phyloP scores from a whole-genome alignment of 2,797 vertebrate species.

The Spheniscus humboldti region DNA sequence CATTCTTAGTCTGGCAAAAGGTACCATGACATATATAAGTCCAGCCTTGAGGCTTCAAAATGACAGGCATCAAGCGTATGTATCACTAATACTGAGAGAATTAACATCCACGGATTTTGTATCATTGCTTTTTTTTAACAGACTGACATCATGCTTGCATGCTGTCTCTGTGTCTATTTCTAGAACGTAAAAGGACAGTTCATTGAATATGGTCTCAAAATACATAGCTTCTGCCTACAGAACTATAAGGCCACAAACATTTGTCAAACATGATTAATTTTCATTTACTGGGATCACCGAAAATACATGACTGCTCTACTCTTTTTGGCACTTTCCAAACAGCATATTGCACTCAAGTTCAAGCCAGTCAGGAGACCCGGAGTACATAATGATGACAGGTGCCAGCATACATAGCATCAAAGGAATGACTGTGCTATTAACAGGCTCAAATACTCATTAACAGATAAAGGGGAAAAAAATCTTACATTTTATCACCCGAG shows the following conservation, averaged over 20 bases:
- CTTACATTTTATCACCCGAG: not conserved
- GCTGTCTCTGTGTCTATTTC: not conserved
- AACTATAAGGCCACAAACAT: not conserved
- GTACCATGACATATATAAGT: not conserved
- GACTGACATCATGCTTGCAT: not conserved
- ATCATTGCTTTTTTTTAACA: not conserved
- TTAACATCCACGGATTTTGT: not conserved
- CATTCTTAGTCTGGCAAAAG: not conserved
- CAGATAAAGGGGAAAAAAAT: not conserved
- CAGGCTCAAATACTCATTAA: not conserved
- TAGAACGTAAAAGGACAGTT: not conserved
- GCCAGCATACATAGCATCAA: not conserved
- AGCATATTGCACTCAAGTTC: not conserved
- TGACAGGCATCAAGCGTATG: not conserved
- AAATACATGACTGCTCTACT: not conserved
- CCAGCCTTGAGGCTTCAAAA: not conserved
- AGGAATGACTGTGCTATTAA: not conserved
- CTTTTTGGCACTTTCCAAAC: conserved; percentile 7
- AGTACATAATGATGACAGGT: not conserved
- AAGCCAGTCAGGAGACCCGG: not conserved
- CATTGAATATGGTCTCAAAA: not conserved
- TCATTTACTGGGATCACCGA: not conserved
- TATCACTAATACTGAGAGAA: not conserved
- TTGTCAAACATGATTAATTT: conserved; percentile 40
- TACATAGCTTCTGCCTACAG: not conserved